Evolutionary conservation across 2,888 invertebrate genomes (phyloP).

Genomic region (Chloroclysta siterata): DNA sequence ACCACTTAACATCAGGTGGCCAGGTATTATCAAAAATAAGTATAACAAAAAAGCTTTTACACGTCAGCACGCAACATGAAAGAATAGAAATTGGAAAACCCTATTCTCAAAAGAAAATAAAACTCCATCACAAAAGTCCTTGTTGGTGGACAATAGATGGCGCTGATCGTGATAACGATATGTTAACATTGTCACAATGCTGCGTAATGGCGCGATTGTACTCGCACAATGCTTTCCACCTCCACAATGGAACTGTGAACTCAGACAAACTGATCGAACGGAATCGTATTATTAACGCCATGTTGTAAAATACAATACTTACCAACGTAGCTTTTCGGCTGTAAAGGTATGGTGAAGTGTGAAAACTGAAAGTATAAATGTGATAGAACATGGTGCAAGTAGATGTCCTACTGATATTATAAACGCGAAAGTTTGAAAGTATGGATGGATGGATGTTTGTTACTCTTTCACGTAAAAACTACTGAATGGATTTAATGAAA

Average conservation of each 20-base stretch:
- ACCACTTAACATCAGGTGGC: no score
- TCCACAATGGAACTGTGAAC: conserved; percentile 76
- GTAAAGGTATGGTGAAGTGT: background rate
- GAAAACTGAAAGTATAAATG: background rate
- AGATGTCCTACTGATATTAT: no score
- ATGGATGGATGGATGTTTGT: no score
- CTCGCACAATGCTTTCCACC: conserved; percentile 82
- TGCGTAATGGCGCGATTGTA: conserved; percentile 82
- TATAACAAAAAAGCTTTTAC: no score
- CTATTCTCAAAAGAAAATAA: conserved; percentile 51
- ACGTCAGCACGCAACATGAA: background rate
- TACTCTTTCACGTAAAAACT: no score
- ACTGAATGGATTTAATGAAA: no score
- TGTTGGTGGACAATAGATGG: conserved; percentile 80
- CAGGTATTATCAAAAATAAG: no score
- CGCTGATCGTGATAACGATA: conserved; percentile 84
- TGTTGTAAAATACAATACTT: conserved; percentile 29
- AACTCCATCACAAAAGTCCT: conserved; percentile 68
- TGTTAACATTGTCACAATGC: conserved; percentile 84
- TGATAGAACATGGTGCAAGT: no score
- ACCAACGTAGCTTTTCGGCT: conserved; percentile 10
- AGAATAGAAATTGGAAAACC: conserved; percentile 28
- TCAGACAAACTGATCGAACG: conserved; percentile 70
- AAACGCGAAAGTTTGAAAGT: no score
- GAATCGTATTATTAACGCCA: conserved; percentile 43